Evolutionary conservation across 1,140 invertebrate species (phyloP).

Genomic region (Drosophila miranda): DNA sequence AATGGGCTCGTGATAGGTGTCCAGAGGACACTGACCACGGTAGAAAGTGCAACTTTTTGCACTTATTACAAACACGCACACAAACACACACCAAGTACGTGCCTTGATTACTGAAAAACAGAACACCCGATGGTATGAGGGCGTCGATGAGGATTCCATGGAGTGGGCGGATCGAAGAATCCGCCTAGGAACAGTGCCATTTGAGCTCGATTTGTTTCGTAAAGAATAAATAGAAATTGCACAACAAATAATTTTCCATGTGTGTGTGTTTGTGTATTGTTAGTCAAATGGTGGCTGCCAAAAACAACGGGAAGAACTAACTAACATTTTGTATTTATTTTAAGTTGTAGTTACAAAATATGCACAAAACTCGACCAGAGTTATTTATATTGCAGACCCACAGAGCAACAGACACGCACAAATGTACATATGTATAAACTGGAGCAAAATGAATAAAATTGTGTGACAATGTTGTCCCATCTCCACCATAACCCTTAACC

Average conservation of each 20-base stretch:
- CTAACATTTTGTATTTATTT: slow-evolving; percentile 70
- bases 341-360: slow-evolving; percentile 72
- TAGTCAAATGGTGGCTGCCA: slow-evolving; percentile 57
- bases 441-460: slow-evolving; percentile 62
- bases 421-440: slow-evolving; percentile 26
- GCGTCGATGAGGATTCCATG: background rate
- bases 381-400: slow-evolving; percentile 62
- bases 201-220: slow-evolving; percentile 68
- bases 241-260: slow-evolving; percentile 62
- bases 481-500: background rate
- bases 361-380: slow-evolving; percentile 62
- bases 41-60: no score
- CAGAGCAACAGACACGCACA: slow-evolving; percentile 5
- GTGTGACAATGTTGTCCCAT: slow-evolving; percentile 69
- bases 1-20: no score
- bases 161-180: slow-evolving; percentile 17
- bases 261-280: slow-evolving; percentile 20
- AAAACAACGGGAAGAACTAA: slow-evolving; percentile 39
- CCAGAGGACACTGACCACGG: no score
- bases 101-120: slow-evolving; percentile 57
- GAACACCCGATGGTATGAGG: slow-evolving; percentile 33
- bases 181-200: slow-evolving; percentile 35
- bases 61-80: background rate
- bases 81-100: slow-evolving; percentile 24
- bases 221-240: slow-evolving; percentile 51